These are phyloP conservation scores for Lemur catta DNA, from an alignment of 2,797 vertebrate genomes.

Conservation along the genomic window DNA sequence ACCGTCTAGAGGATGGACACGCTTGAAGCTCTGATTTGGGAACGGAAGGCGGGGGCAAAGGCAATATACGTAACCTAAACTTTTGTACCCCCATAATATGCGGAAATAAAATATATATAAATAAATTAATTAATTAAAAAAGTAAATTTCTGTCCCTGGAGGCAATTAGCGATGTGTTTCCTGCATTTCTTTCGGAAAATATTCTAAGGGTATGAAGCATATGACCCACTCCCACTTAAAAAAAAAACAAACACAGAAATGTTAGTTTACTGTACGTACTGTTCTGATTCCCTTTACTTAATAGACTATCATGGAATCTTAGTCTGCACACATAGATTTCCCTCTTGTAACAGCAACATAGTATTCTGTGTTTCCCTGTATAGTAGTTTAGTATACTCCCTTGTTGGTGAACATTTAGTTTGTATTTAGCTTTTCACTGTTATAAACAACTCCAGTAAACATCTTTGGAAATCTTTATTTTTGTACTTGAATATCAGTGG, in stretches of 20 bases:
- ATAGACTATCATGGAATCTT: background rate
- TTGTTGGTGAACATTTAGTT: background rate
- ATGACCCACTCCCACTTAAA: background rate
- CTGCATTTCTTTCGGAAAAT: background rate
- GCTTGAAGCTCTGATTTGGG: too few species aligned
- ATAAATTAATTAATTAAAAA: background rate
- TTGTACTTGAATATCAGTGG: background rate
- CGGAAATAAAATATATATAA: too few species aligned
- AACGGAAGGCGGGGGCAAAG: too few species aligned
- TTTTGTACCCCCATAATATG: too few species aligned
- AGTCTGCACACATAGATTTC: background rate
- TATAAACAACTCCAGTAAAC: background rate
- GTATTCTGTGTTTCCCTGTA: background rate
- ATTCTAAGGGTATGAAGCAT: background rate
- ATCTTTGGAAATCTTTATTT: background rate
- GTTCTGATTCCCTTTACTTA: background rate
- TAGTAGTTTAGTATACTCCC: background rate
- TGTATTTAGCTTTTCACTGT: slow-evolving; percentile 1
- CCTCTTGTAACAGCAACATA: background rate
- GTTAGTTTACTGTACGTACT: background rate
- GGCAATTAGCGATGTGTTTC: background rate
- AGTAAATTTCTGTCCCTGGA: background rate
- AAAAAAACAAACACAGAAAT: background rate
- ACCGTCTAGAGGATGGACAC: too few species aligned
- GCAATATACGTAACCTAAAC: too few species aligned